phyloP scores from a whole-genome alignment of 2,888 invertebrate genomes.

The Diplazon laetatorius region DNA sequence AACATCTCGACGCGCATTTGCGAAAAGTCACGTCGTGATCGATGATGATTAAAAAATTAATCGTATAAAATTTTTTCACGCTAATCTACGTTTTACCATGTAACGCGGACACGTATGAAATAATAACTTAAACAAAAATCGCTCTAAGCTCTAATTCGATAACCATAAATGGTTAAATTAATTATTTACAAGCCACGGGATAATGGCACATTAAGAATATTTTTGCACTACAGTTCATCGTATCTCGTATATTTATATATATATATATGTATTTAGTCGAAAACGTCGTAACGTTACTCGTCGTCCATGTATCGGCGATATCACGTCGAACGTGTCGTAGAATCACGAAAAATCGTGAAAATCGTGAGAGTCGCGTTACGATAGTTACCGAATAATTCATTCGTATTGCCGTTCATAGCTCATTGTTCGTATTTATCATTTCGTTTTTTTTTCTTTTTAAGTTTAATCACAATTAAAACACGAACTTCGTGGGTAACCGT shows the following conservation, averaged over 20 bases:
- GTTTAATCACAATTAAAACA: conserved; percentile 77
- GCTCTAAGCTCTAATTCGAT: conserved; percentile 57
- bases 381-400: conserved; percentile 29
- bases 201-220: conserved; percentile 82
- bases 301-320: neutral
- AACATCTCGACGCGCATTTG: conserved; percentile 53
- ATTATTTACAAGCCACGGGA: conserved; percentile 81
- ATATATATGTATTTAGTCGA: neutral
- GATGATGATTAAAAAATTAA: conserved; percentile 42
- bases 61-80: conserved; percentile 61
- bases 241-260: conserved; percentile 52
- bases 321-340: neutral
- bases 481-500: conserved; percentile 75
- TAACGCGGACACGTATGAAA: conserved; percentile 35
- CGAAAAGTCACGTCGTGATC: conserved; percentile 30
- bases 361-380: neutral
- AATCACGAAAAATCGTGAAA: neutral
- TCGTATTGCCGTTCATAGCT: conserved; percentile 39
- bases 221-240: conserved; percentile 78
- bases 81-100: conserved; percentile 35
- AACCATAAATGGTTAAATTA: conserved; percentile 54
- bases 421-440: conserved; percentile 16
- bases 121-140: conserved; percentile 49
- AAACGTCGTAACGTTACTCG: conserved; percentile 32
- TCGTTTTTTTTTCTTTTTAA: conserved; percentile 59